These are phyloP conservation scores for Yponomeuta evonymella DNA, from an alignment of 2,888 invertebrate species.

Conservation along the genomic window DNA sequence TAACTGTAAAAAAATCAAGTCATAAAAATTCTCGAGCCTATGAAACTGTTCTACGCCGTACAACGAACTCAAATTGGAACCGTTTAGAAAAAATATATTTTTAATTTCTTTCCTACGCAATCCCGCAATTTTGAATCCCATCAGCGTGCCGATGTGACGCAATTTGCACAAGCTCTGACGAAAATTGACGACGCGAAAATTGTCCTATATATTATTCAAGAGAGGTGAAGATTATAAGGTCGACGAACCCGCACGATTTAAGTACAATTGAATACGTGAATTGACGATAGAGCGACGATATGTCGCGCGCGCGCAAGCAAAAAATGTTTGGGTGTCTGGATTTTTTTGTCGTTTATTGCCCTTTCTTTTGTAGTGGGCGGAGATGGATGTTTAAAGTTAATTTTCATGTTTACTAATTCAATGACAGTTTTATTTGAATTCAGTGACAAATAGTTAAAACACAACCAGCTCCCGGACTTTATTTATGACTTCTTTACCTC, in stretches of 20 bases:
- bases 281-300: neutral
- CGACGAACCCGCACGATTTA: constrained; percentile 51
- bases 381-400: neutral
- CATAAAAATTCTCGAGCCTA: neutral
- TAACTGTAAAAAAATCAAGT: too few species aligned
- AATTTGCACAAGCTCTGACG: constrained; percentile 31
- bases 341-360: neutral
- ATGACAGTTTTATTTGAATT: neutral
- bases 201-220: constrained; percentile 69
- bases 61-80: neutral
- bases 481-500: neutral
- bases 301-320: neutral
- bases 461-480: neutral
- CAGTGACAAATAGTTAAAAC: neutral
- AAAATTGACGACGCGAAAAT: constrained; percentile 51
- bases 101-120: neutral
- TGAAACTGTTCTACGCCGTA: neutral
- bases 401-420: neutral
- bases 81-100: neutral
- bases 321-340: neutral
- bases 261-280: constrained; percentile 41
- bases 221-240: constrained; percentile 57
- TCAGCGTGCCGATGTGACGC: constrained; percentile 31
- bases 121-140: neutral
- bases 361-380: neutral